Evolutionary conservation across 2,888 invertebrate genomes (phyloP).

Genomic region (Nesidiocoris tenuis): DNA sequence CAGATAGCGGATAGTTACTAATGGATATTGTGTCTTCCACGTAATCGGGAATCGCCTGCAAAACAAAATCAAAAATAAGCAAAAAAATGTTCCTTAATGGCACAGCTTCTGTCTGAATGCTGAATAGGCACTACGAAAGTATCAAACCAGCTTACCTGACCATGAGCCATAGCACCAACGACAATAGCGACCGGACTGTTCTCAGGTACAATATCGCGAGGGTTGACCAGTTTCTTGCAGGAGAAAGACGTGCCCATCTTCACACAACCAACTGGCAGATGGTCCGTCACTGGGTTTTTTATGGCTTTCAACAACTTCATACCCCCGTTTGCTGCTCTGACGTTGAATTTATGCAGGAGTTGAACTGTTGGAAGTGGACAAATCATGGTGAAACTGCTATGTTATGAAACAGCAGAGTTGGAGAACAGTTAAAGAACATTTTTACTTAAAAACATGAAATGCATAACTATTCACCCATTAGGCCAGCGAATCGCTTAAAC

Average conservation of each 20-base stretch:
- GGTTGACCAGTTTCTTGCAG: slow-evolving; percentile 68
- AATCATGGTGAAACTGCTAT: slow-evolving; percentile 8
- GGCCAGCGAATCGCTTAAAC: slow-evolving; percentile 92
- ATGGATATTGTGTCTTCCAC: slow-evolving; percentile 87
- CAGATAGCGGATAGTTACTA: slow-evolving; percentile 94
- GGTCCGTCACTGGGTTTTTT: slow-evolving; percentile 91
- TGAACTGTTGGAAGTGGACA: slow-evolving; percentile 71
- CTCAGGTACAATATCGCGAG: slow-evolving; percentile 75
- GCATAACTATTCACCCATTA: slow-evolving; percentile 73
- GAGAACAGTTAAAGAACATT: slow-evolving; percentile 5
- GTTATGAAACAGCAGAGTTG: too few relatives aligned
- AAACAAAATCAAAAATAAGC: not conserved
- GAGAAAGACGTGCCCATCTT: slow-evolving; percentile 90
- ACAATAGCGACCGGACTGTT: slow-evolving; percentile 86
- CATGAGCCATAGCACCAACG: slow-evolving; percentile 97
- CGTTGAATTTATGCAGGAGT: slow-evolving; percentile 89
- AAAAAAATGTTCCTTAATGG: too few relatives aligned
- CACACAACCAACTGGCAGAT: slow-evolving; percentile 89
- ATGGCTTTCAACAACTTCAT: slow-evolving; percentile 91
- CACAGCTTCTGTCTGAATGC: too few relatives aligned
- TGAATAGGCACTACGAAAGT: too few relatives aligned
- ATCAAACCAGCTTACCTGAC: slow-evolving; percentile 71
- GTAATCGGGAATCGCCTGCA: slow-evolving; percentile 72
- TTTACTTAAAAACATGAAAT: not conserved
- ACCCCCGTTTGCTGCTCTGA: slow-evolving; percentile 85